Conservation (phyloP, 2,797 vertebrate genomes). For the Gobionotothen gibberifrons region DNA sequence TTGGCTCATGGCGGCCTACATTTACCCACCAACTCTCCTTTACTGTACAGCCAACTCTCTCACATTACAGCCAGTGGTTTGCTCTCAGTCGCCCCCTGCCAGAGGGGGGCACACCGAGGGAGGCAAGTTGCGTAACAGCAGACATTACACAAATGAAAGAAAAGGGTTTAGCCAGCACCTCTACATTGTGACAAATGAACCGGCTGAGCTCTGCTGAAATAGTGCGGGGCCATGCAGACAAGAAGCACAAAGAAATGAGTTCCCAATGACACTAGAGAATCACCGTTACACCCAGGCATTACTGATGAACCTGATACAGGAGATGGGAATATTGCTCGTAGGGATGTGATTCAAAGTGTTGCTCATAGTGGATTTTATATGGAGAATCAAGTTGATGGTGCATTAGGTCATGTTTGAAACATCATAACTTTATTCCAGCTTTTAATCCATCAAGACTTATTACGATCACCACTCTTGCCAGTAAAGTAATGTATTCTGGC, state of each 20-base stretch:
- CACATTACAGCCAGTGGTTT: conserved; percentile 62
- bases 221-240: conserved; percentile 13
- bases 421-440: conserved; percentile 46
- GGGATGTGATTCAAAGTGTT: conserved; percentile 20
- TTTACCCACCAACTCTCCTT: conserved; percentile 64
- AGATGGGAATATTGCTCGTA: conserved; percentile 6
- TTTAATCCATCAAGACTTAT: conserved; percentile 37
- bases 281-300: conserved; percentile 34
- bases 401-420: conserved; percentile 20
- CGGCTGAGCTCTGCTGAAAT: conserved; percentile 60
- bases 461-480: conserved; percentile 36
- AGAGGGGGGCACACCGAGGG: conserved; percentile 52
- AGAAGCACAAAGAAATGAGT: conserved; percentile 47
- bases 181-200: conserved; percentile 68
- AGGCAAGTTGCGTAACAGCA: conserved; percentile 61
- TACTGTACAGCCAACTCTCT: conserved; percentile 65
- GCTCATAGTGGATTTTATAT: conserved; percentile 16
- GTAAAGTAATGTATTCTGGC: conserved; percentile 46
- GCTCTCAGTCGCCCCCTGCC: conserved; percentile 55
- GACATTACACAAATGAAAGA: conserved; percentile 68
- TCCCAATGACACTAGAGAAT: conserved; percentile 28
- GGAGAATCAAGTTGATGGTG: conserved; percentile 16
- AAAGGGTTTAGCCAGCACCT: conserved; percentile 66
- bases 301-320: conserved; percentile 41
- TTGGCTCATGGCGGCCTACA: conserved; percentile 58